Evolutionary conservation across 2,888 invertebrate species (phyloP).

Genomic region (Proisotoma minuta): DNA sequence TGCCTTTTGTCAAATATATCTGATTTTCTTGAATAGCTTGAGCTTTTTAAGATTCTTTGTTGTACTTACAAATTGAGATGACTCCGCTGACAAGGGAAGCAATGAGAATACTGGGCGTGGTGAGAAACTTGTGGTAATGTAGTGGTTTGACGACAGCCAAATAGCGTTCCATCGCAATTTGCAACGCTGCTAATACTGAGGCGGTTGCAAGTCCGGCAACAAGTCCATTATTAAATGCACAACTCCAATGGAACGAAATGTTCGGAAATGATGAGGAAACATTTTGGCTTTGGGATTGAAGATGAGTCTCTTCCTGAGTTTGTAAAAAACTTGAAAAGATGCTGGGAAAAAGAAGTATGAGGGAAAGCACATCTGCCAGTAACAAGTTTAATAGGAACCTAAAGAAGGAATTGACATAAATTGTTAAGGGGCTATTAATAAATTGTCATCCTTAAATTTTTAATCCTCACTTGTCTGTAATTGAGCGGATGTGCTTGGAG

Average conservation of each 20-base stretch:
- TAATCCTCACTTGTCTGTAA: slow-evolving; percentile 39
- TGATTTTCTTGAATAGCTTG: no score
- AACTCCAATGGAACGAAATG: slow-evolving; percentile 9
- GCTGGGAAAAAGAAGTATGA: slow-evolving; percentile 19
- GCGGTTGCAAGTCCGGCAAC: slow-evolving; percentile 28
- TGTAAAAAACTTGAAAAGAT: slow-evolving; percentile 7
- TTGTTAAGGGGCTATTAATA: no score
- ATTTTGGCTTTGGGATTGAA: neutral
- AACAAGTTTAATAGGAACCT: slow-evolving; percentile 30
- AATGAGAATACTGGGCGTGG: slow-evolving; percentile 22
- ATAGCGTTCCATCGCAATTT: slow-evolving; percentile 39
- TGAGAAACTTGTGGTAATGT: slow-evolving; percentile 41
- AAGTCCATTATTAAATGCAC: slow-evolving; percentile 18
- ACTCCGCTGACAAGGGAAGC: slow-evolving; percentile 23
- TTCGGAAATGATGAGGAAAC: no score
- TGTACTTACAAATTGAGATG: slow-evolving; percentile 37
- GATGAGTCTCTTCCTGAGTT: neutral
- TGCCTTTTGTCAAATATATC: no score
- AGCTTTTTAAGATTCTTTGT: no score
- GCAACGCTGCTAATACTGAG: slow-evolving; percentile 33
- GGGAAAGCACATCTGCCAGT: slow-evolving; percentile 19
- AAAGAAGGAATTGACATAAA: no score
- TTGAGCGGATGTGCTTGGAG: slow-evolving; percentile 34
- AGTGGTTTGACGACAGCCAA: slow-evolving; percentile 41
- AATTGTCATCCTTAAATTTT: neutral